Base-by-base conservation (phyloP, 2,797 vertebrate species). In the Astyanax mexicanus region DNA sequence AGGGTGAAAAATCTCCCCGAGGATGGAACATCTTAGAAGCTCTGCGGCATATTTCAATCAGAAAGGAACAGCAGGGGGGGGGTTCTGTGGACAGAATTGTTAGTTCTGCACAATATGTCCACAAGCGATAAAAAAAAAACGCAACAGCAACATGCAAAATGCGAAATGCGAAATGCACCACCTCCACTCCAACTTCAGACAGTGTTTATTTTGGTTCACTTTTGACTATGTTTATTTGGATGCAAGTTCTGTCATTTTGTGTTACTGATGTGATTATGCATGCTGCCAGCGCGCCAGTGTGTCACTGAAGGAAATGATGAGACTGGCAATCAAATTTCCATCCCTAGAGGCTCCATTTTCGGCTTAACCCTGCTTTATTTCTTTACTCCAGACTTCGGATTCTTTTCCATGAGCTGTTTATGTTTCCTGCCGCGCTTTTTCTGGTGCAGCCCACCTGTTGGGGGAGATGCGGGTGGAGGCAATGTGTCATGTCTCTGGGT, bases 11-110 rank as follows among this genome's bases (percentile, higher is more conserved):
- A 77, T 74, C 42, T 81, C 49, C 72, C 64, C 6, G 40, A 81
- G 74, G 69, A 83, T 29, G 81, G 38, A 25, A 65, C 12, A 10
- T 51, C 51, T 78, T 29, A 75, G 74, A 85, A 88, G 85, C 81
- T 86, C 61, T 76, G 75, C 80, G 80, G 83, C 86, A 76, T 80
- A 78, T 89, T 87, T 91, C 89, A 90, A 87, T 90, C 87, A 88
- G 83, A 45, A 69, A 23, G 42, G 61, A 91, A 84, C 89, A 90
- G 87, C 82, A 74, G 51, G 23, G 1, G 80, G 80, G 52, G 81
- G 55, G 57, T 3, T 72, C 58, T 80, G 68, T 75, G 80, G 64
- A 82, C 81, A 79, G n/a, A 84, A 71, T 69, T 75, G 72, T 77
- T 77, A 79, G 85, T 82, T 88, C 64, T 79, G 75, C 70, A 74